Evolutionary conservation across 2,888 invertebrate genomes (phyloP).

Genomic region (Crepidodera aurea): DNA sequence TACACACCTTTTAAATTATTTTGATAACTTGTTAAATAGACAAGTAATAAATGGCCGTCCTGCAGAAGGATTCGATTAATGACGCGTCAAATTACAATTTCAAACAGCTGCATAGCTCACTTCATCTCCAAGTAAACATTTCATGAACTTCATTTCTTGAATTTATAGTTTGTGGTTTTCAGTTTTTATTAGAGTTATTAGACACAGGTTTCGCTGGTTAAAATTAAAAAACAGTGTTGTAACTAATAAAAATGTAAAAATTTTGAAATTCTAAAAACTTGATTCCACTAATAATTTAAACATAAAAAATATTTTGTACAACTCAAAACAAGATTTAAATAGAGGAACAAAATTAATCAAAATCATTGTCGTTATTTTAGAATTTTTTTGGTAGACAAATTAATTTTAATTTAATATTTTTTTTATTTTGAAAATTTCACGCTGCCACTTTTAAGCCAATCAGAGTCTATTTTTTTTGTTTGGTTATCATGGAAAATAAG

Average conservation of each 20-base stretch:
- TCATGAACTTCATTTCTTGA: slow-evolving; percentile 18
- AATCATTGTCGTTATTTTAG: too few relatives aligned
- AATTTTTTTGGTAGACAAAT: too few relatives aligned
- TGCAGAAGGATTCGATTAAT: slow-evolving; percentile 28
- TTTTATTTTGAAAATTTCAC: too few relatives aligned
- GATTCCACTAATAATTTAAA: neutral
- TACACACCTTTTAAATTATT: slow-evolving; percentile 15
- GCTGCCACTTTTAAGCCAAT: too few relatives aligned
- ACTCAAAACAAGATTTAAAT: too few relatives aligned
- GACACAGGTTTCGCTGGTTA: slow-evolving; percentile 2
- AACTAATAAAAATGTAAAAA: slow-evolving; percentile 6
- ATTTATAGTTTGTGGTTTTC: slow-evolving; percentile 14
- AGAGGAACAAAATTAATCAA: too few relatives aligned
- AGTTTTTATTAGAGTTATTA: slow-evolving; percentile 19
- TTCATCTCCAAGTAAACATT: slow-evolving; percentile 15
- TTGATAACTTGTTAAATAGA: slow-evolving; percentile 23
- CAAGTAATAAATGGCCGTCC: slow-evolving; percentile 12
- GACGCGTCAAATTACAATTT: slow-evolving; percentile 35
- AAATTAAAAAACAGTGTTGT: neutral
- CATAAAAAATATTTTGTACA: neutral
- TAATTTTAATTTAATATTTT: too few relatives aligned
- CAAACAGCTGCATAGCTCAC: slow-evolving; percentile 33
- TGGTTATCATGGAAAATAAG: too few relatives aligned
- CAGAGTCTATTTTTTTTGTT: too few relatives aligned
- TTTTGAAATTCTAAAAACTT: too few relatives aligned